Base-by-base conservation (phyloP, 2,797 vertebrate species). In the Sylvilagus floridanus region DNA sequence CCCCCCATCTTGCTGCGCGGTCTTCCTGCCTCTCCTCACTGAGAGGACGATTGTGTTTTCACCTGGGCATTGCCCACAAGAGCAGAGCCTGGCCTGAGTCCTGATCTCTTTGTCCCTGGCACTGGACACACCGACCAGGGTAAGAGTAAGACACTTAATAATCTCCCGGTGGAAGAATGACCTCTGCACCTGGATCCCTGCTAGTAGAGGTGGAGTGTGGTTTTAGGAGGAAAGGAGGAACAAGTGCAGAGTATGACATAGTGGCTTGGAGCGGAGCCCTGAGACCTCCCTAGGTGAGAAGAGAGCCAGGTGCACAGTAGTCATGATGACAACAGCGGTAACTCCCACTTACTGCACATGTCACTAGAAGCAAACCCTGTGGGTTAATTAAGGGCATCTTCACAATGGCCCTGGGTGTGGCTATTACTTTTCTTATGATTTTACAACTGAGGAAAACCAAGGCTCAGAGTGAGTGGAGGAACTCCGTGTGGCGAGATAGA, bases 211-310 rank as follows among this genome's bases (percentile, higher is more conserved):
- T 77, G 16, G 47, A 77, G 28, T 60, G 16, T 14, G 17, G 14
- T 92, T 91, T 89, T 26, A 91, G 54, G 8, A 82, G 28, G 42
- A 88, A 95, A 69, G n/a, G 1, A n/a, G n/a, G 72, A 81, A 76
- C 30, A 35, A 54, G 19, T 22, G 28, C 81, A 28, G 28, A 57
- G 32, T 69, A 73, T 88, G 69, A 84, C 30, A 12, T 17, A 72
- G n/a, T 16, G 28, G 42, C n/a, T 84, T 60, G 89, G 54, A 76
- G 8, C 42, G 50, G 57, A 52, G 14, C 90, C 65, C 57, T 42
- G 54, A 90, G 66, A 60, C 30, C 72, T 75, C 52, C 35, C 19
- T 75, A 16, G 35, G 35, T 35, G 37, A 37, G 37, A 83, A 83
- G 62, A 73, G 12, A 11, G 42, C 63, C 63, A 79, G 37, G 57